phyloP scores from a whole-genome alignment of 2,888 invertebrate genomes.

The Nephrotoma flavescens region DNA sequence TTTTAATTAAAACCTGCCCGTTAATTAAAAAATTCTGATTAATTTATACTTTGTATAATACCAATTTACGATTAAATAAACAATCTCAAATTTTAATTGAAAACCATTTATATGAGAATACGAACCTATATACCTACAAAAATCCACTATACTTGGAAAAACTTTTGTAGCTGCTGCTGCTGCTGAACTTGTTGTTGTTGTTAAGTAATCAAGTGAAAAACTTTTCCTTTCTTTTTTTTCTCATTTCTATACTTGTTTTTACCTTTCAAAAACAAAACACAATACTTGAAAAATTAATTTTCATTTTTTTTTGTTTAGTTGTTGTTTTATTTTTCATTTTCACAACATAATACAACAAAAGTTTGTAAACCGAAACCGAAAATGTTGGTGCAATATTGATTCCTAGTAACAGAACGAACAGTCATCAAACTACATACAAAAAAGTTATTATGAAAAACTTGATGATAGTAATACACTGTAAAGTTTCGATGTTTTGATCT shows the following conservation, averaged over 20 bases:
- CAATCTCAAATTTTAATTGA: background rate
- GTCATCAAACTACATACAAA: background rate
- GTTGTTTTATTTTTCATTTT: background rate
- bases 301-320: background rate
- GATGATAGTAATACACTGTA: background rate
- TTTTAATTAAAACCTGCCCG: no score
- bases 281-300: background rate
- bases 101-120: background rate
- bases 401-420: background rate
- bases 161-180: background rate
- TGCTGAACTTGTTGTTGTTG: background rate
- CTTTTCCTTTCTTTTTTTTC: background rate
- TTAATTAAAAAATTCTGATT: no score
- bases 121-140: background rate
- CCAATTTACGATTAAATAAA: background rate
- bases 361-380: background rate
- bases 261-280: background rate
- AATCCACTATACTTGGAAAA: background rate
- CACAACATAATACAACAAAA: background rate
- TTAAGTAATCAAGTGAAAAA: background rate
- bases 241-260: background rate
- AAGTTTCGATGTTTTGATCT: background rate
- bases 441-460: background rate
- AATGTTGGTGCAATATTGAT: background rate
- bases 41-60: no score